Base-by-base conservation (phyloP, 2,797 vertebrate genomes). In the Macropodus opercularis region DNA sequence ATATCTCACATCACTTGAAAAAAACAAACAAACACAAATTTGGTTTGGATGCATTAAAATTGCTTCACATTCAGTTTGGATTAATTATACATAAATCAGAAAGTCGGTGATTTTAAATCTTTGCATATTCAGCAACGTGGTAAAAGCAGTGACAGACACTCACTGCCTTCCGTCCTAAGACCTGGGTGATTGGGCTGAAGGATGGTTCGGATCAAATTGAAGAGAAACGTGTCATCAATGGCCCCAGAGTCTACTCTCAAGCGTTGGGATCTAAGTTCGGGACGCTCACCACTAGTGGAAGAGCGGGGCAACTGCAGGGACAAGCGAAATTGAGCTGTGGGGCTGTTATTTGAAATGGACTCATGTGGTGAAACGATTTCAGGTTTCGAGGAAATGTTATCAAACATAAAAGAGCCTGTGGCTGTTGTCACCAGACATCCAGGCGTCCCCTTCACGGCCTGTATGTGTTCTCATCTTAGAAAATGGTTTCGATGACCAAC, bases 401-500 rank as follows among this genome's bases (percentile, higher is more conserved):
- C n/a, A 1, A 23, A 26, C 18, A 8, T 19, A 10, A 32, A 13
- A 46, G 39, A 22, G 10, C n/a, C 32, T 17, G 12, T 35, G 10
- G 8, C 41, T 13, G 13, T 53, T 63, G 32, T 21, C 22, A 29
- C 35, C 57, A 62, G 39, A 23, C 47, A 39, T 59, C 35, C 52
- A 19, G 36, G 14, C 43, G 14, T 46, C 56, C 42, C 48, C 22
- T 38, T 12, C 8, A 18, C 43, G 55, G 22, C 35, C 55, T 69
- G 44, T 8, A 22, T 12, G 70, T 51, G 23, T 46, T 57, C 62
- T 65, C 44, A 47, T 77, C 66, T 54, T 1, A 50, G 9, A 68
- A 58, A 41, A 31, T 77, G 82, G 78, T 74, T 79, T 75, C 60
- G 6, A 27, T 69, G 52, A 60, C 70, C 53, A 75, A 34, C 36